These are phyloP conservation scores for Hirtodrosophila duncani DNA, from an alignment of 2,888 invertebrate species.

Conservation along the genomic window DNA sequence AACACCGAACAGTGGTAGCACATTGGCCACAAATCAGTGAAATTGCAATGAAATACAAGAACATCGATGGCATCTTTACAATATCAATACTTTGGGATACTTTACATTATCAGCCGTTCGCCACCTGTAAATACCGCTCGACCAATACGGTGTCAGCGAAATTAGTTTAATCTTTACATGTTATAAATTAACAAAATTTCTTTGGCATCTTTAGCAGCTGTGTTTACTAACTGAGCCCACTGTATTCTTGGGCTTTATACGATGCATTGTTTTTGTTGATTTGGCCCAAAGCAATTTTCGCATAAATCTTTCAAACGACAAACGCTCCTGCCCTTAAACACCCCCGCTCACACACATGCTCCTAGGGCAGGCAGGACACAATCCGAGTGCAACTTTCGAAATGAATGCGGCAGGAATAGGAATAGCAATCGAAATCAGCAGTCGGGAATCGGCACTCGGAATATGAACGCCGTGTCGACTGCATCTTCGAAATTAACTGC, in stretches of 20 bases:
- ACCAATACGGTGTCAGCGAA: too few species aligned
- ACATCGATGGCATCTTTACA: too few species aligned
- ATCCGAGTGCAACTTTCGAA: constrained; percentile 32
- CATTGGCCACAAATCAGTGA: too few species aligned
- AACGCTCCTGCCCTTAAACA: constrained; percentile 45
- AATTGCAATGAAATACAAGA: too few species aligned
- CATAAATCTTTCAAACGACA: constrained; percentile 68
- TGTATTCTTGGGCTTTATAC: constrained; percentile 13
- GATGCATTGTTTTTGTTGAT: constrained; percentile 50
- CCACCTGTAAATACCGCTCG: too few species aligned
- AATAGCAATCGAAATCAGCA: constrained; percentile 18
- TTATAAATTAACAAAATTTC: neutral
- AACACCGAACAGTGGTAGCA: too few species aligned
- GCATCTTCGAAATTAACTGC: constrained; percentile 60
- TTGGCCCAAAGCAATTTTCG: constrained; percentile 66
- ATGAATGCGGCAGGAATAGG: constrained; percentile 46
- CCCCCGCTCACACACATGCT: constrained; percentile 1
- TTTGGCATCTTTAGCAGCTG: too few species aligned
- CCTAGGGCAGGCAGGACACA: neutral
- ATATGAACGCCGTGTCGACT: constrained; percentile 50
- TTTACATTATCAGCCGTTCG: too few species aligned
- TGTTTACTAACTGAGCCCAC: too few species aligned
- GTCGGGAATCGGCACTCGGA: too few species aligned
- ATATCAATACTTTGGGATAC: too few species aligned
- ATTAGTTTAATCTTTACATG: too few species aligned